A percentile compares a stretch with the other conserved stretches of the same genome.
phyloP scores from a whole-genome alignment of 1,140 invertebrate species.

The Heliconius hewitsoni region DNA sequence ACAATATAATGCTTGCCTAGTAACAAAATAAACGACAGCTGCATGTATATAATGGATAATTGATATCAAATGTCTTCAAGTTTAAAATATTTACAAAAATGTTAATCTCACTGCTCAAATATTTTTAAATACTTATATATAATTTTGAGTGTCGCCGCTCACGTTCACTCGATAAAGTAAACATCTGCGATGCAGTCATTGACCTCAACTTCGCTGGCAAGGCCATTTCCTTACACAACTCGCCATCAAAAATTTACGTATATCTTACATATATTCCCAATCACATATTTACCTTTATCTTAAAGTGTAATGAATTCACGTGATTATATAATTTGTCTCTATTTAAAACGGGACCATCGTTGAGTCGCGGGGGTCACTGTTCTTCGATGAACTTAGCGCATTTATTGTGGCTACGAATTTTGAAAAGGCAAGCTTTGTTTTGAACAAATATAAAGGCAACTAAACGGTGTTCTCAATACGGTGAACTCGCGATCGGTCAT shows the following conservation, averaged over 20 bases:
- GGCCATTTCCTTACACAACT: conserved; percentile 73
- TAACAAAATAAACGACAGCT: neutral
- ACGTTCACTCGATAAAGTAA: conserved; percentile 69
- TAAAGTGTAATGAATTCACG: conserved; percentile 30
- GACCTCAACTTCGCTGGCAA: conserved; percentile 61
- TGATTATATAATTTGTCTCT: conserved; percentile 33
- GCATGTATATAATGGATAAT: neutral
- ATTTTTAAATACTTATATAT: conserved; percentile 21
- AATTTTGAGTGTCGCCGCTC: conserved; percentile 55
- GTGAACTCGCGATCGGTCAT: conserved; percentile 71
- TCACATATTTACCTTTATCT: conserved; percentile 19
- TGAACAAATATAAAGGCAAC: conserved; percentile 64
- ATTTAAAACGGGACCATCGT: conserved; percentile 35
- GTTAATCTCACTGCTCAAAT: conserved; percentile 19
- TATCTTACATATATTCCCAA: conserved; percentile 16
- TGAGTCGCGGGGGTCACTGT: conserved; percentile 46
- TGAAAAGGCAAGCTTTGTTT: conserved; percentile 68
- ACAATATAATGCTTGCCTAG: neutral
- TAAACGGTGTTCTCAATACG: conserved; percentile 71
- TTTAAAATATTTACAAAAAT: conserved; percentile 12
- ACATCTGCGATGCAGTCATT: conserved; percentile 67
- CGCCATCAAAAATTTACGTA: conserved; percentile 53
- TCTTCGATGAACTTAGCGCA: conserved; percentile 53
- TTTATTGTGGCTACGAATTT: conserved; percentile 56
- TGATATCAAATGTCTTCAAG: neutral